These are phyloP conservation scores for Orchestia grillus DNA, from an alignment of 1,140 invertebrate genomes.

Conservation along the genomic window DNA sequence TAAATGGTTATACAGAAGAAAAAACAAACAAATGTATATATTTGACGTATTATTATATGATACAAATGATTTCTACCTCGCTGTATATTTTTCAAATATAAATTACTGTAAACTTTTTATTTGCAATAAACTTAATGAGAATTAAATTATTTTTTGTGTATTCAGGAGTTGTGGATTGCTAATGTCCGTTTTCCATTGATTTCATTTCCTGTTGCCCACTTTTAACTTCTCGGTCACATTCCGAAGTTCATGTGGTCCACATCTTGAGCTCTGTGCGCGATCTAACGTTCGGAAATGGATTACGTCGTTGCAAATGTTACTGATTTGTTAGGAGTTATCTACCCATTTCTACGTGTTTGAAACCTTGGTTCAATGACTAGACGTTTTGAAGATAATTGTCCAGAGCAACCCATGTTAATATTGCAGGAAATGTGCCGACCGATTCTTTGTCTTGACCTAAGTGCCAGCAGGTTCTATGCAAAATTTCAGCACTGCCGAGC, in stretches of 20 bases:
- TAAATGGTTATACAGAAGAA: too few relatives aligned
- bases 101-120: too few relatives aligned
- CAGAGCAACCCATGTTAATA: not conserved
- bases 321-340: not conserved
- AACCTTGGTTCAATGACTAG: not conserved
- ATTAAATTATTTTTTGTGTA: too few relatives aligned
- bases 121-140: too few relatives aligned
- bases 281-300: not conserved
- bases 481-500: too few relatives aligned
- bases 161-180: too few relatives aligned
- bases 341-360: not conserved
- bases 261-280: not conserved
- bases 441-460: not conserved
- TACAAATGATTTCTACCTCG: too few relatives aligned
- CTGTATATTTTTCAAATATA: too few relatives aligned
- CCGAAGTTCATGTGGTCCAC: not conserved
- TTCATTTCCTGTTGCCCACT: not conserved
- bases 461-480: too few relatives aligned
- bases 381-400: not conserved
- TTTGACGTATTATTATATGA: too few relatives aligned
- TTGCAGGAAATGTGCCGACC: not conserved
- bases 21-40: too few relatives aligned
- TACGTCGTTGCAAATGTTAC: not conserved
- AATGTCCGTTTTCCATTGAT: not conserved
- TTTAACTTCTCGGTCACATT: not conserved